These are phyloP conservation scores for Galerucella pusilla DNA, from an alignment of 2,888 invertebrate species.

Conservation along the genomic window DNA sequence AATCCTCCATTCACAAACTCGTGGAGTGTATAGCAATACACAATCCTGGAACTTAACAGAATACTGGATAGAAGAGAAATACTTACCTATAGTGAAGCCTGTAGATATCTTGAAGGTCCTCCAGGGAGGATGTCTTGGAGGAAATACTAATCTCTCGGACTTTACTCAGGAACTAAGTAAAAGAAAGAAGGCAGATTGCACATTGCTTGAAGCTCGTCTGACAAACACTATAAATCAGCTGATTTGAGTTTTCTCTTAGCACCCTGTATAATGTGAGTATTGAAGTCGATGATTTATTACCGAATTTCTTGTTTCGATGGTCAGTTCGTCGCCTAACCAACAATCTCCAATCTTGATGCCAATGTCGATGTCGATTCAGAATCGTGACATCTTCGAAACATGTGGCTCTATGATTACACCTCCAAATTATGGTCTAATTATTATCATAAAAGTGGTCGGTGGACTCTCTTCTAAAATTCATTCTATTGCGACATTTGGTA, in stretches of 20 bases:
- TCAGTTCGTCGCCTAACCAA: constrained; percentile 24
- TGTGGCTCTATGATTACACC: constrained; percentile 42
- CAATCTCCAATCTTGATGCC: constrained; percentile 32
- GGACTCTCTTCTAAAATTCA: constrained; percentile 37
- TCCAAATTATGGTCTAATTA: constrained; percentile 43
- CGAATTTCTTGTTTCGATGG: constrained; percentile 28
- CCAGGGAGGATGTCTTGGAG: no score
- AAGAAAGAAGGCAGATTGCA: no score
- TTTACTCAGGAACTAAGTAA: no score
- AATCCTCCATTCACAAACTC: no score
- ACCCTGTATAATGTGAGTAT: constrained; percentile 12
- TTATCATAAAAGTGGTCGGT: constrained; percentile 39
- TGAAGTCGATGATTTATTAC: constrained; percentile 29
- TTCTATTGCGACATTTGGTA: constrained; percentile 45
- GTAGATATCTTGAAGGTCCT: no score
- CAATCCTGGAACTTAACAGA: no score
- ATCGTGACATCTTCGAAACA: constrained; percentile 42
- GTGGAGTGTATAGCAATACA: no score
- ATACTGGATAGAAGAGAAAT: no score
- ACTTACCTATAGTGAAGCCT: no score
- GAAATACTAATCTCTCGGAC: no score
- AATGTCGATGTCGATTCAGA: constrained; percentile 38
- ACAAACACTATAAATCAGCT: not conserved
- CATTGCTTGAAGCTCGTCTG: no score
- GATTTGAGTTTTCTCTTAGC: not conserved